Conservation (phyloP, 1,140 invertebrate genomes). For the Drosophila rhopaloa region DNA sequence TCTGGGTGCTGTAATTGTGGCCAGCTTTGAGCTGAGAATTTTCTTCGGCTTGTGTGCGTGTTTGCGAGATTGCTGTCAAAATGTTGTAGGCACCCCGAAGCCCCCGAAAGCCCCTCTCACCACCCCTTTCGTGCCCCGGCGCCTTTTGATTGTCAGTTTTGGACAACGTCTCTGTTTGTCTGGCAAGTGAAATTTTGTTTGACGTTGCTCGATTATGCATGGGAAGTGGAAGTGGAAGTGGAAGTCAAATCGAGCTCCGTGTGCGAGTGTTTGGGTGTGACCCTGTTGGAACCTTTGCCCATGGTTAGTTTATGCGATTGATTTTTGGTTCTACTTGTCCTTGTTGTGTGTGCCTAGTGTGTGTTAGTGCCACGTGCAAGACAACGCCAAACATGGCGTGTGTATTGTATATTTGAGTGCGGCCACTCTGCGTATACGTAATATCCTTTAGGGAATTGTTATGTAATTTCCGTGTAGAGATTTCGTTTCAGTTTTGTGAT, state of each 20-base stretch:
- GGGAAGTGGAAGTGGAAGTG: conserved; percentile 5
- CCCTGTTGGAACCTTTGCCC: conserved; percentile 27
- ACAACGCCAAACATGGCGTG: conserved; percentile 2
- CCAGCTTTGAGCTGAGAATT: conserved; percentile 27
- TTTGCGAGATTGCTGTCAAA: conserved; percentile 50
- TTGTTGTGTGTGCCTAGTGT: neutral
- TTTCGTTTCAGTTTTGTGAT: neutral
- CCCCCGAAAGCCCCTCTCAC: neutral
- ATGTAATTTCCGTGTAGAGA: conserved; percentile 37
- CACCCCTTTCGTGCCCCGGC: neutral
- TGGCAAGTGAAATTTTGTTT: conserved; percentile 55
- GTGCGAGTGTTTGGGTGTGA: conserved; percentile 9
- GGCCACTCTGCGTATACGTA: conserved; percentile 37
- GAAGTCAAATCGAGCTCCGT: conserved; percentile 5
- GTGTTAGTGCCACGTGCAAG: conserved; percentile 43
- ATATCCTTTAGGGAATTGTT: conserved; percentile 32
- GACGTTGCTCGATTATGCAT: conserved; percentile 59
- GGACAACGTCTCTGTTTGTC: conserved; percentile 61
- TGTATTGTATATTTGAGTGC: conserved; percentile 1
- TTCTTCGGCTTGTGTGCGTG: conserved; percentile 6
- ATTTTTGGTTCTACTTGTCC: conserved; percentile 49
- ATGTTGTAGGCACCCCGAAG: conserved; percentile 26
- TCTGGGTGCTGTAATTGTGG: conserved; percentile 32
- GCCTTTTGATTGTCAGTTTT: conserved; percentile 45
- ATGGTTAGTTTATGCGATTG: conserved; percentile 59